A percentile compares a stretch with the other conserved stretches of the same genome.
Conservation (phyloP, 2,113 vertebrate genomes). For the Hiodon alosoides region DNA sequence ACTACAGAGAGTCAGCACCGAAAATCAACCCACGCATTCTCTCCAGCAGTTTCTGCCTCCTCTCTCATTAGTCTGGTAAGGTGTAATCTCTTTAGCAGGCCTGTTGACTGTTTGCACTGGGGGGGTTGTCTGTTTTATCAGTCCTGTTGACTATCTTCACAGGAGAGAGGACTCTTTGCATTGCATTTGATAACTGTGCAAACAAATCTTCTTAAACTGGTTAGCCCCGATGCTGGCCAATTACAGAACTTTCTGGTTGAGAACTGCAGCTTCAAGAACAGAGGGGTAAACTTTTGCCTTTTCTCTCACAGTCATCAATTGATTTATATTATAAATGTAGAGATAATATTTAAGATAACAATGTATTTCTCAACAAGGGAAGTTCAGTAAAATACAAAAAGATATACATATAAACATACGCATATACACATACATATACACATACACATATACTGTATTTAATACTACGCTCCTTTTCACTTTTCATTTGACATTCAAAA, state of each 20-base stretch:
- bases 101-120: too few species aligned
- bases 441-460: background rate
- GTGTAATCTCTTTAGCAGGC: too few species aligned
- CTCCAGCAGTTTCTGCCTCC: too few species aligned
- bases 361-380: conserved; percentile 1
- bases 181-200: too few species aligned
- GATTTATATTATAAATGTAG: conserved; percentile 17
- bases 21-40: too few species aligned
- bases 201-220: background rate
- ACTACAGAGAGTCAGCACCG: too few species aligned
- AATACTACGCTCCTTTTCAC: background rate
- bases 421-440: background rate
- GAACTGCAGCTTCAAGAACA: background rate
- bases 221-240: background rate
- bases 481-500: background rate
- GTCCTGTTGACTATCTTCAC: too few species aligned
- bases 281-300: background rate
- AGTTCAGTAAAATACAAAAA: background rate
- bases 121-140: too few species aligned
- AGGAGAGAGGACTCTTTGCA: too few species aligned
- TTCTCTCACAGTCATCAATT: conserved; percentile 17
- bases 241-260: background rate
- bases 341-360: conserved; percentile 23
- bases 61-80: too few species aligned
- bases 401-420: background rate